Evolutionary conservation across 2,797 vertebrate species (phyloP).

Genomic region (Vipera latastei): DNA sequence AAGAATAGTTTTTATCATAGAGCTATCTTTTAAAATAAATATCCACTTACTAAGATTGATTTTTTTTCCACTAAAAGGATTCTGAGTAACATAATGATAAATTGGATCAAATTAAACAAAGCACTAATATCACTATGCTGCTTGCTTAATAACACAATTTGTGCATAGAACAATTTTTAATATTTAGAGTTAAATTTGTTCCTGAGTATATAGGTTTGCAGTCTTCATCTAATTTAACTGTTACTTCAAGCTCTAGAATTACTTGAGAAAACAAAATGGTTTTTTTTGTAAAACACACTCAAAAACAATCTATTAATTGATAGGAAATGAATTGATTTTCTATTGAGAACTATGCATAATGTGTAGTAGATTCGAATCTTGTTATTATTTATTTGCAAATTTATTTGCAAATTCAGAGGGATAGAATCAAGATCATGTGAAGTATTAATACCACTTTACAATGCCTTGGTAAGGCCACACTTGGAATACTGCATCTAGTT

Average conservation of each 20-base stretch:
- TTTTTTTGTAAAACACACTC: background rate
- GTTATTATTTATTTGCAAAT: background rate
- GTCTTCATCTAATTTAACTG: background rate
- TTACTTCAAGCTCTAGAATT: background rate
- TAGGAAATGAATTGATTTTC: background rate
- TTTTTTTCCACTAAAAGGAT: background rate
- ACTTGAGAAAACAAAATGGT: background rate
- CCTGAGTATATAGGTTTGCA: background rate
- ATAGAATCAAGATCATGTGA: too few species aligned
- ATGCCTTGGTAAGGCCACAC: too few species aligned
- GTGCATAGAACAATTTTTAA: background rate
- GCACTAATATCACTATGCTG: background rate
- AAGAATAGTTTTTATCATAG: background rate
- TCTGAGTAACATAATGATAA: background rate
- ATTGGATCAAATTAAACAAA: background rate
- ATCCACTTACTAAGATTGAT: background rate
- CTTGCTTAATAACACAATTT: background rate
- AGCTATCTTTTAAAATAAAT: background rate
- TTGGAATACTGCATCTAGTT: too few species aligned
- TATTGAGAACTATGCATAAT: background rate
- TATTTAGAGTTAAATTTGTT: background rate
- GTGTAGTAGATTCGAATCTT: background rate
- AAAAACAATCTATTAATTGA: background rate
- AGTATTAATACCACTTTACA: too few species aligned
- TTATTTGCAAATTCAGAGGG: background rate